Base-by-base conservation (phyloP, 2,888 invertebrate genomes). In the Amphimallon solstitiale region DNA sequence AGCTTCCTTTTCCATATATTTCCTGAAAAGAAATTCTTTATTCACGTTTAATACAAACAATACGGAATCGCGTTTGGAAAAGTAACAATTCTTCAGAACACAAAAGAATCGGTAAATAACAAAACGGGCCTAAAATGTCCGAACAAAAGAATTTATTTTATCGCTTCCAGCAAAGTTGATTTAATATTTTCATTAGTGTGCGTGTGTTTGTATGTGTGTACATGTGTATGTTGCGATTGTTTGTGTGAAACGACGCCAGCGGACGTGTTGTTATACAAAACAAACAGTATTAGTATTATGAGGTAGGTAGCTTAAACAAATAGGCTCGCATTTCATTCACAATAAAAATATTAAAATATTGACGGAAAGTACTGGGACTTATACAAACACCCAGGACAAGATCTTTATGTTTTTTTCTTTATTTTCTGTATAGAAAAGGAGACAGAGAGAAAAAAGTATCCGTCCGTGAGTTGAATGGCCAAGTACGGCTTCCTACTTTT, bases 311-410 rank as follows among this genome's bases (percentile, higher is more conserved):
- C 29, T 56, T 56, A 23, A 15, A 23, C 43, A 56, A 56, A 56
- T 40, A 56, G 2, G 15, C 40, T 56, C 43, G 14, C 21, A 29
- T 56, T 43, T 23, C 40, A 23, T 10, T 43, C 15, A 40, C 10
- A 23, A 56, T 23, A 56, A 56, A 56, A 56, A 56, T 51, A 51
- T 51, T 51, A 51, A 51, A 51, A 51, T 56, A 56, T 56, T 23
- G 43, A 56, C 12, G 10, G 37, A 12, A 29, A 38, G 14, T 43
- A 14, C 45, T n/a, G 12, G 40, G n/a, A n/a, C 14, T 14, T 23
- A 2, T 12, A 43, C 6, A 14, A 29, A 56, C 23, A 21, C 10
- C 54, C n/a, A 14, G 21, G 43, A 43, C 10, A 56, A 43, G 23
- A 43, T 10, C 23, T 40, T 10, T 17, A 2, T 2, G 15, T 17